Base-by-base conservation (phyloP, 2,888 invertebrate species). In the Lasioglossum lativentre region DNA sequence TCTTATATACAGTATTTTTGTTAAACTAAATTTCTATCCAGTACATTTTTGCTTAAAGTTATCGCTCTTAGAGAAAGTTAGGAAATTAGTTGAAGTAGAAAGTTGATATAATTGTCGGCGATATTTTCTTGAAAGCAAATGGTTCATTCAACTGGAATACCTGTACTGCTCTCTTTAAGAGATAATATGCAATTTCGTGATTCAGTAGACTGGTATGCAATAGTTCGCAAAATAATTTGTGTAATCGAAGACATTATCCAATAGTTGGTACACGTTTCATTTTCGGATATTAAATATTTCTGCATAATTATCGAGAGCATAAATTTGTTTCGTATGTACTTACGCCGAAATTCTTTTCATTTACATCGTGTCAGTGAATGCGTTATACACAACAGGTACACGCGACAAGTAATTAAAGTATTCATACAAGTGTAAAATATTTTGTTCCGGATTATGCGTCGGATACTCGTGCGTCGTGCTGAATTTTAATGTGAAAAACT, bases 401-500 rank as follows among this genome's bases (percentile, higher is more conserved):
- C 68, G 68, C 38, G 70, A 40, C 38, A 70, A 70, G 70, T 70
- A 70, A 70, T 70, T 70, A 70, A 70, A 40, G 70, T 40, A 70
- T 70, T 70, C 70, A 70, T 70, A 70, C 70, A 70, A 14, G 70
- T 40, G 70, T 70, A 70, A 70, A 70, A 70, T 70, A 70, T 70
- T 70, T 70, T 40, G 40, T 70, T 40, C 40, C 38, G 23, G 38
- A 70, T 70, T 40, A 70, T 70, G 70, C 70, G 23, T 14, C 40
- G n/a, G 38, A 23, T 68, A 23, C 63, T 63, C 68, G 4, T 23
- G n/a, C n/a, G 68, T 63, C 68, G 68, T 19, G 68, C 38, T 68
- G 68, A 68, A 68, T 68, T 68, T 68, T 68, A 68, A 68, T 68
- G 68, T 38, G 68, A 38, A 68, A 68, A 68, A 68, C 68, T 68